A percentile compares a stretch with the other conserved stretches of the same genome.
Evolutionary conservation across 2,888 invertebrate genomes (phyloP).

Genomic region (Maniola hyperantus): DNA sequence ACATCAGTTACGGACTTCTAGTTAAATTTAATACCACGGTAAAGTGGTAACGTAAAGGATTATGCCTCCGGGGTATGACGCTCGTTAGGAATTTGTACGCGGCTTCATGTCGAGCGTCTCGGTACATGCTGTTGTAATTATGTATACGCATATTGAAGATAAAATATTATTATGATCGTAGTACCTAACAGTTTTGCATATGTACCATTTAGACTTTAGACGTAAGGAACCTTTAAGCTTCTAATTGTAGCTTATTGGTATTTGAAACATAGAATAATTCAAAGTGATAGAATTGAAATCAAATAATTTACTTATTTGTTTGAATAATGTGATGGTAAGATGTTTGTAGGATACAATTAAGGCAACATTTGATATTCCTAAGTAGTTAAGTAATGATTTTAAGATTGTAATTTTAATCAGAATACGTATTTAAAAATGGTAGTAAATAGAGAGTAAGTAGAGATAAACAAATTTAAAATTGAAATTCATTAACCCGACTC

Average conservation of each 20-base stretch:
- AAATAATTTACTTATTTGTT: too few relatives aligned
- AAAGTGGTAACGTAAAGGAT: slow-evolving; percentile 45
- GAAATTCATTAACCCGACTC: background rate
- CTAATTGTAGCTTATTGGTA: background rate
- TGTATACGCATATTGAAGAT: background rate
- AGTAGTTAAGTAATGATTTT: too few relatives aligned
- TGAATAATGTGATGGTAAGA: too few relatives aligned
- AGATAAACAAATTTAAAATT: background rate
- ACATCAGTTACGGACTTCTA: slow-evolving; percentile 59
- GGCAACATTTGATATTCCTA: too few relatives aligned
- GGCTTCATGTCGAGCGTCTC: slow-evolving; percentile 34
- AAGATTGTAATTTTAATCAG: too few relatives aligned
- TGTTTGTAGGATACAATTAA: too few relatives aligned
- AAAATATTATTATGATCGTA: background rate
- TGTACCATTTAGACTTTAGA: background rate
- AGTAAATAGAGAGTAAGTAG: background rate
- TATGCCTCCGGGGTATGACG: slow-evolving; percentile 52
- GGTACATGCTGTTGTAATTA: slow-evolving; percentile 3
- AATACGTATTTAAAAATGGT: background rate
- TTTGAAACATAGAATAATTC: background rate
- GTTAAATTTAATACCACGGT: slow-evolving; percentile 59
- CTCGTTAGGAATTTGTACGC: slow-evolving; percentile 53
- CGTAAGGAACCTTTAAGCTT: background rate
- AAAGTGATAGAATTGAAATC: too few relatives aligned
- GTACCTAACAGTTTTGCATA: too few relatives aligned